Evolutionary conservation across 2,888 invertebrate genomes (phyloP).

Genomic region (Lucinisca nassula): DNA sequence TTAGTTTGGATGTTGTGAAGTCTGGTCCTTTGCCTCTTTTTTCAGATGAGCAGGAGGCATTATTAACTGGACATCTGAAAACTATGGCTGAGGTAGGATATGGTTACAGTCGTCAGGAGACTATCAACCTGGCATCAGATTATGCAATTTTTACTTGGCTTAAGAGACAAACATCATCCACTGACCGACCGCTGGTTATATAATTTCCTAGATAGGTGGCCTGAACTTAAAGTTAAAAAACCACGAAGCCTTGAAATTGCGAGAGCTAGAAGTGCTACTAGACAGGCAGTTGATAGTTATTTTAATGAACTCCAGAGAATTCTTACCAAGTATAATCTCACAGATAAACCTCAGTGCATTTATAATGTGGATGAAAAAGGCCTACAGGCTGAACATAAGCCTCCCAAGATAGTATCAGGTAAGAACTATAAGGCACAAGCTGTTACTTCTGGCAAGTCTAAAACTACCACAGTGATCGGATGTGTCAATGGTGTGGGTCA

Average conservation of each 20-base stretch:
- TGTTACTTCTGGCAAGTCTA: conserved; percentile 25
- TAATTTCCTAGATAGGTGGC: no score
- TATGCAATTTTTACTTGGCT: no score
- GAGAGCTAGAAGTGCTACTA: no score
- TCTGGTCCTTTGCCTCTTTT: neutral
- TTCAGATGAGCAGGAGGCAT: neutral
- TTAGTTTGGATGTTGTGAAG: neutral
- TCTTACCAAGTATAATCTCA: no score
- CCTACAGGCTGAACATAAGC: conserved; percentile 27
- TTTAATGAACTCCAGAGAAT: no score
- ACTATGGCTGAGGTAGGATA: conserved; percentile 34
- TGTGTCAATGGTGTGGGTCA: conserved; percentile 33
- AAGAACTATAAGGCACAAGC: conserved; percentile 22
- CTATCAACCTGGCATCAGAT: neutral
- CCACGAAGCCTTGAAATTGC: no score
- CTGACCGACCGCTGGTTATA: no score
- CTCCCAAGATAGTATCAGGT: conserved; percentile 29
- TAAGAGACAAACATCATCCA: no score
- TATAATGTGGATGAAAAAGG: conserved; percentile 48
- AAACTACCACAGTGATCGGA: conserved; percentile 22
- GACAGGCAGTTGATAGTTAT: no score
- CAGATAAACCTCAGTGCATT: conserved; percentile 21
- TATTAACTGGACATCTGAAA: neutral
- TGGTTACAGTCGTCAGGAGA: conserved; percentile 34
- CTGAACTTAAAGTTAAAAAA: no score